phyloP scores from a whole-genome alignment of 2,113 vertebrate species.

The Stigmatopora argus region DNA sequence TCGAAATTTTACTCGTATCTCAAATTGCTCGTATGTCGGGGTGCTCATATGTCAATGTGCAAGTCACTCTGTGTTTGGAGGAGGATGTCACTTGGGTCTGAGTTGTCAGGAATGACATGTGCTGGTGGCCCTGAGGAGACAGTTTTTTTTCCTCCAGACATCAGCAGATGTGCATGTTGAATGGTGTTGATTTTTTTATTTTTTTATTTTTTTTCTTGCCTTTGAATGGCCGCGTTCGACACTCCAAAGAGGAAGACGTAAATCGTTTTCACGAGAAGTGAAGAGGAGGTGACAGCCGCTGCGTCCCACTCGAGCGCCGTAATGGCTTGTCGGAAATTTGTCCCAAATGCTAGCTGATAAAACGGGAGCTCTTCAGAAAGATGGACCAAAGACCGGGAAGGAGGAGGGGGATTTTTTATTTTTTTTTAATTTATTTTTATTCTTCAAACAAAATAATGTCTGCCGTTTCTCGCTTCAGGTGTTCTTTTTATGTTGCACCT shows the following conservation, averaged over 20 bases:
- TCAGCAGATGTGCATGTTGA: slow-evolving; percentile 59
- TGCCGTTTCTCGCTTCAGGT: slow-evolving; percentile 10
- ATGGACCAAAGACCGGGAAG: neutral
- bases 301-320: slow-evolving; percentile 51
- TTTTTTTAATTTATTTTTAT: too few relatives aligned
- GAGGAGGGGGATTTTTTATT: neutral
- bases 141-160: slow-evolving; percentile 24
- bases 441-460: slow-evolving; percentile 17
- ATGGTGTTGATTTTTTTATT: slow-evolving; percentile 37
- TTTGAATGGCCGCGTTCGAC: slow-evolving; percentile 41
- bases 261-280: slow-evolving; percentile 43
- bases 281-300: slow-evolving; percentile 54
- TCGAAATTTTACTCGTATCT: too few relatives aligned
- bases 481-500: slow-evolving; percentile 16
- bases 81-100: slow-evolving; percentile 47
- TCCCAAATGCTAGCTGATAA: slow-evolving; percentile 23
- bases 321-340: slow-evolving; percentile 46
- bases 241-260: slow-evolving; percentile 39
- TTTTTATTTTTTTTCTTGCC: slow-evolving; percentile 35
- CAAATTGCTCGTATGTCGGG: too few relatives aligned
- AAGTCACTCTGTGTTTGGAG: slow-evolving; percentile 63
- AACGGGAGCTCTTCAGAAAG: slow-evolving; percentile 9
- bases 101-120: slow-evolving; percentile 54
- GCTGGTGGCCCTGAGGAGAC: slow-evolving; percentile 59
- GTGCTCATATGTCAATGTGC: slow-evolving; percentile 6